Evolutionary conservation across 2,888 invertebrate species (phyloP), one percentile per base, ranked within the genome.

Genomic region (Drosophila conformis): DNA sequence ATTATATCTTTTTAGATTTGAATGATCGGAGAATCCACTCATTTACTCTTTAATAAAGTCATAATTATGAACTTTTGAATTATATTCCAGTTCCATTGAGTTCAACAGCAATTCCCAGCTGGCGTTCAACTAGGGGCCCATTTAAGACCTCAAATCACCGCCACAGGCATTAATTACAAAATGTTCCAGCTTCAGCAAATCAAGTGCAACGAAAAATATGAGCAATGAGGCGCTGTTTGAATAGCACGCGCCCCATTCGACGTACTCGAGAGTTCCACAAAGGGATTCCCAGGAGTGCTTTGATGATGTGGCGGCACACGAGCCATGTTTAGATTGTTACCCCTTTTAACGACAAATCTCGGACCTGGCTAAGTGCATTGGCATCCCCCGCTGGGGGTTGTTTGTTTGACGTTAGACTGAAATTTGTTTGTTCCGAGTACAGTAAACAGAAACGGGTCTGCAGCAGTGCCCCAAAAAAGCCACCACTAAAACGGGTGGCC

Each of bases 381-480:
- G 49, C 63, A 66, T 72, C 68, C 73, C 52, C 59, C 56, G 54
- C 53, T 73, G 74, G 76, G 86, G 90, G 85, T 89, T 79, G 84
- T 63, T 84, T 66, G 60, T 25, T 42, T 21, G 49, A 11, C 56
- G 11, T 21, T 46, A 69, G 62, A 61, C 69, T 62, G 42, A 89
- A 85, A 87, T 85, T 87, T 89, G 88, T 85, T 89, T 85, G 83
- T 69, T 49, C 59, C 63, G 56, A 29, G 78, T 69, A 83, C 61
- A 29, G 83, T 69, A 78, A 85, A 88, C 83, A 89, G 80, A 48
- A 62, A 60, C 65, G 38, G 38, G 33, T 27, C 38, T 63, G 35
- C 54, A 48, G 42, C 21, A 13, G 46, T 46, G 21, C 46, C 64
- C 57, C 29, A 8, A 35, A 25, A 21, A 33, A 36, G 31, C 58